Conservation (phyloP, 2,888 invertebrate species). For the Zygaena filipendulae region DNA sequence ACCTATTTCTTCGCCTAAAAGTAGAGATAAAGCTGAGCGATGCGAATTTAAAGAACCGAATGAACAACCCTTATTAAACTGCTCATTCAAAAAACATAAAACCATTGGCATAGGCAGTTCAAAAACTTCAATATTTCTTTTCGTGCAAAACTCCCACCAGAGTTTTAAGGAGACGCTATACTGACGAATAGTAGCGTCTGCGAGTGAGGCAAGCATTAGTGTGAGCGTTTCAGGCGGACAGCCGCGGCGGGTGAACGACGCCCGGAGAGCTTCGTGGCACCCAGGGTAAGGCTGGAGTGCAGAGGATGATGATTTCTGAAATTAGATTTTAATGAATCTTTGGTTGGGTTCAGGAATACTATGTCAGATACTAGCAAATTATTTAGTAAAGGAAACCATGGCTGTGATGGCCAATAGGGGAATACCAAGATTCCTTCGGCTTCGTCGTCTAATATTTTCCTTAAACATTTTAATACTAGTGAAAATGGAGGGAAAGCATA, state of each 20-base stretch:
- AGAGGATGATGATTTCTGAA: slow-evolving; percentile 15
- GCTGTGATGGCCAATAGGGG: slow-evolving; percentile 19
- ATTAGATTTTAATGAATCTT: slow-evolving; percentile 12
- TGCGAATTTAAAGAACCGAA: slow-evolving; percentile 15
- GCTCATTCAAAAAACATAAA: slow-evolving; percentile 9
- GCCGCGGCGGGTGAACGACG: slow-evolving; percentile 8
- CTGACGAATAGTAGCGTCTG: slow-evolving; percentile 12
- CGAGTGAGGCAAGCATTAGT: slow-evolving; percentile 15
- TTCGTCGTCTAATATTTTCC: slow-evolving; percentile 16
- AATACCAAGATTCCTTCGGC: slow-evolving; percentile 18
- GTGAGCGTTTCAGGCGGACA: slow-evolving; percentile 5
- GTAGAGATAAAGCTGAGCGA: slow-evolving; percentile 15
- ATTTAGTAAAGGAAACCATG: slow-evolving; percentile 17
- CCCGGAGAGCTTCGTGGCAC: slow-evolving; percentile 17
- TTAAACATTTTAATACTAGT: slow-evolving; percentile 10
- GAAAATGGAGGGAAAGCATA: slow-evolving; percentile 17
- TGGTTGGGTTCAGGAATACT: slow-evolving; percentile 11
- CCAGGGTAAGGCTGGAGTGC: slow-evolving; percentile 17
- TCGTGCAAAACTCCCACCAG: slow-evolving; percentile 14
- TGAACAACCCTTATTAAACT: slow-evolving; percentile 12
- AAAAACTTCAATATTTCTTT: slow-evolving; percentile 2
- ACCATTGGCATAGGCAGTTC: slow-evolving; percentile 2
- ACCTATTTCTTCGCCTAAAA: slow-evolving; percentile 16
- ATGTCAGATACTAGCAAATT: slow-evolving; percentile 11
- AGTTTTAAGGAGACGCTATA: slow-evolving; percentile 10